Evolutionary conservation across 2,113 vertebrate genomes (phyloP).

Genomic region (Numida meleagris): DNA sequence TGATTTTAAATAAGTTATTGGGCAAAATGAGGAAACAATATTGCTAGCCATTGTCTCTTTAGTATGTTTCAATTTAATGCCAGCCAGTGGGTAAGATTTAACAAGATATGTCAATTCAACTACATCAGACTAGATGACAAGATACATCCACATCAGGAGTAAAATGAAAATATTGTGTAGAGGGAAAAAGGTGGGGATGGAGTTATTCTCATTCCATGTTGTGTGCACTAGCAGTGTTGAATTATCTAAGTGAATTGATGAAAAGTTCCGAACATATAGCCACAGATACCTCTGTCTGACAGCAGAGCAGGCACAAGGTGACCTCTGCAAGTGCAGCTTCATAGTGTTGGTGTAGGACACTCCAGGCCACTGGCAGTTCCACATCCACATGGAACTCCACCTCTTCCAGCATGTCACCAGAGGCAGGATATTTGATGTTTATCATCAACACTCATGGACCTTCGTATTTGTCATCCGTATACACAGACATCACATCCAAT

Average conservation of each 20-base stretch:
- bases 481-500: neutral
- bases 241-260: constrained; percentile 20
- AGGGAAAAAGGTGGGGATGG: neutral
- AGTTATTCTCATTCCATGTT: neutral
- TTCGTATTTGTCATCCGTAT: accelerated
- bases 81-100: constrained; percentile 36
- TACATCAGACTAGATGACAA: constrained; percentile 33
- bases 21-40: neutral
- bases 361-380: neutral
- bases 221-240: constrained; percentile 11
- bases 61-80: constrained; percentile 27
- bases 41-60: constrained; percentile 40
- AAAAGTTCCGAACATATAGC: neutral
- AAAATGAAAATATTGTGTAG: constrained; percentile 9
- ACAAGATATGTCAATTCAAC: constrained; percentile 34
- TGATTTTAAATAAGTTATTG: constrained; percentile 28
- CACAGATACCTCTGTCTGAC: neutral
- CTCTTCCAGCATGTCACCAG: accelerated
- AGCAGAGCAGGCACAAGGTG: neutral
- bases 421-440: neutral
- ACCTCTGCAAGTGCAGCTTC: neutral
- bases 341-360: neutral
- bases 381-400: accelerated
- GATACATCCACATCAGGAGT: constrained; percentile 4
- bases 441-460: accelerated